Conservation (phyloP, 2,113 vertebrate species). For the Scolopax mira region DNA sequence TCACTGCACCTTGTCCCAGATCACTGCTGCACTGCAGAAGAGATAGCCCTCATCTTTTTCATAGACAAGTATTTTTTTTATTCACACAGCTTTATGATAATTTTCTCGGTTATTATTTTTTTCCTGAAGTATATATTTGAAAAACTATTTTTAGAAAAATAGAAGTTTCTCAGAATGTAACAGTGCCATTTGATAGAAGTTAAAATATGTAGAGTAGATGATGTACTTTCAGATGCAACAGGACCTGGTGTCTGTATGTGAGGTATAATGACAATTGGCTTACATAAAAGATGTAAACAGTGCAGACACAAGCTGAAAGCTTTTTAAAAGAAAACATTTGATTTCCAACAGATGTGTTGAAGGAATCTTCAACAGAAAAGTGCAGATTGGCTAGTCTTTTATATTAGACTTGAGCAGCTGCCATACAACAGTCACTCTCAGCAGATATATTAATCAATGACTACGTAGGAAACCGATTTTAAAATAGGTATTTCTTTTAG, state of each 20-base stretch:
- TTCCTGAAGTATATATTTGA: neutral
- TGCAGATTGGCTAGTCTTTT: neutral
- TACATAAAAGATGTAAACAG: neutral
- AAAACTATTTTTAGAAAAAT: neutral
- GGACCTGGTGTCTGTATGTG: neutral
- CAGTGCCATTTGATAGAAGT: neutral
- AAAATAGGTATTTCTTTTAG: neutral
- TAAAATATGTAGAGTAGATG: neutral
- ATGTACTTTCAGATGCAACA: neutral
- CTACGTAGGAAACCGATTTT: neutral
- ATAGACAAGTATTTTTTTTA: neutral
- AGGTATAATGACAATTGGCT: neutral
- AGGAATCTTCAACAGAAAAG: neutral
- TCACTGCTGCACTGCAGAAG: neutral
- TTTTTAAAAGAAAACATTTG: neutral
- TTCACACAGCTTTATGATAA: neutral
- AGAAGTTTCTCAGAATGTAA: neutral
- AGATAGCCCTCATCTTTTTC: neutral
- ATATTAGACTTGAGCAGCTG: neutral
- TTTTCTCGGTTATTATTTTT: neutral
- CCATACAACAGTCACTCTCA: neutral
- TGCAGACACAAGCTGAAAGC: neutral
- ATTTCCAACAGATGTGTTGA: neutral
- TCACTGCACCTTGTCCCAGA: neutral
- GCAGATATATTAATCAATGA: neutral